A percentile compares a stretch with the other conserved stretches of the same genome.
Conservation (phyloP, 1,140 invertebrate genomes). For the Trinorchestia longiramus region DNA sequence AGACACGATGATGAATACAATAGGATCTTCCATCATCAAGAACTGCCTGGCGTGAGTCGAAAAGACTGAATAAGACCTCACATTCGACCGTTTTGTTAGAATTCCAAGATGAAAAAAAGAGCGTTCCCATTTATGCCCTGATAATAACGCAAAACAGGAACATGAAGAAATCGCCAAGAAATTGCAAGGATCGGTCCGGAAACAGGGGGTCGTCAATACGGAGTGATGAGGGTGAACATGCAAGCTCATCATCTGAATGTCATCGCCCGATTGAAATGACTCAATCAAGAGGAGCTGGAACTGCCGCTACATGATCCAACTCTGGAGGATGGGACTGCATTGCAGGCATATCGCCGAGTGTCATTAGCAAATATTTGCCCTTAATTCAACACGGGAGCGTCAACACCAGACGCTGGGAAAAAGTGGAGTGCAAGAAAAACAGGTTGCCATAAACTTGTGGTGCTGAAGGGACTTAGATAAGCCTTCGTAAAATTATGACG, state of each 20-base stretch:
- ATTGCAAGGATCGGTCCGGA: neutral
- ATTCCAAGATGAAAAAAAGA: neutral
- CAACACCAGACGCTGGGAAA: neutral
- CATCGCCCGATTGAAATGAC: neutral
- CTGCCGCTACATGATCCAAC: neutral
- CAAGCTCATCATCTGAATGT: neutral
- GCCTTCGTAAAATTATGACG: conserved; percentile 8
- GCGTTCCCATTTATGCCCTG: neutral
- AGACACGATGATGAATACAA: neutral
- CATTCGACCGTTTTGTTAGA: neutral
- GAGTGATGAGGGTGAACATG: neutral
- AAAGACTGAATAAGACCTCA: neutral
- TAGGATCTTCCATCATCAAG: neutral
- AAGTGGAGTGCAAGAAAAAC: conserved; percentile 1
- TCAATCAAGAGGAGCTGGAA: neutral
- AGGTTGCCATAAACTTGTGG: conserved; percentile 9
- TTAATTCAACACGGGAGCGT: neutral
- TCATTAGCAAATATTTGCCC: conserved; percentile 25
- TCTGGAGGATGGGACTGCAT: neutral
- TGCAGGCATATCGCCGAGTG: neutral
- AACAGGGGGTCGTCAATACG: neutral
- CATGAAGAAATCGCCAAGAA: neutral
- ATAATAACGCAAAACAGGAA: neutral
- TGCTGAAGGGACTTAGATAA: conserved; percentile 43
- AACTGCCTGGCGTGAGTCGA: neutral